Conservation (phyloP, 2,113 vertebrate genomes). For the Sturnus vulgaris region DNA sequence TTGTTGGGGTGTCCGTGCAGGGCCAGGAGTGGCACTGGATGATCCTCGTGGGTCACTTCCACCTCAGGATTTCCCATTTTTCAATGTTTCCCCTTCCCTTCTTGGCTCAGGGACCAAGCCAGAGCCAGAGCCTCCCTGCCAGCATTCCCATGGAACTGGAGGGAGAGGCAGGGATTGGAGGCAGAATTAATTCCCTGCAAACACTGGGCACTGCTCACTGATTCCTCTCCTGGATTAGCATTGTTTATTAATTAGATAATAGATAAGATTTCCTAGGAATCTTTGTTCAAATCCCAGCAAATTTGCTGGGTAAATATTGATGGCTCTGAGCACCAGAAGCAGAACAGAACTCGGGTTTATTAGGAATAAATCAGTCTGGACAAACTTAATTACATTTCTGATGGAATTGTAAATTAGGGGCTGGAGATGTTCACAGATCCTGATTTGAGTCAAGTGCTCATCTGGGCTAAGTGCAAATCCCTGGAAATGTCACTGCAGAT, state of each 20-base stretch:
- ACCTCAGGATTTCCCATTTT: neutral
- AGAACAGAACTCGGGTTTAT: neutral
- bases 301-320: conserved; percentile 7
- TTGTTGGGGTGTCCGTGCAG: neutral
- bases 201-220: neutral
- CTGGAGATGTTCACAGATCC: neutral
- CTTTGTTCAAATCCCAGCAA: neutral
- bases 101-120: accelerated
- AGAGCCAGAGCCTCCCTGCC: accelerated
- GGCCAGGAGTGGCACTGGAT: neutral
- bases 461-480: accelerated
- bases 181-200: neutral
- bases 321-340: neutral
- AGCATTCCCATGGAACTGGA: accelerated
- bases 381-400: conserved; percentile 35
- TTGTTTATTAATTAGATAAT: conserved; percentile 36
- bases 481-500: neutral
- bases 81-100: neutral
- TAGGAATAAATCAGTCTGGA: conserved; percentile 31
- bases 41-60: neutral
- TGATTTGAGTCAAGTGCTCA: neutral
- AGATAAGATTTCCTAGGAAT: neutral
- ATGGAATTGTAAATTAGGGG: conserved; percentile 9
- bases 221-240: neutral
- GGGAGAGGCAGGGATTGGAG: neutral